These are phyloP conservation scores for Xenopus borealis DNA, from an alignment of 2,113 vertebrate genomes.

Conservation along the genomic window DNA sequence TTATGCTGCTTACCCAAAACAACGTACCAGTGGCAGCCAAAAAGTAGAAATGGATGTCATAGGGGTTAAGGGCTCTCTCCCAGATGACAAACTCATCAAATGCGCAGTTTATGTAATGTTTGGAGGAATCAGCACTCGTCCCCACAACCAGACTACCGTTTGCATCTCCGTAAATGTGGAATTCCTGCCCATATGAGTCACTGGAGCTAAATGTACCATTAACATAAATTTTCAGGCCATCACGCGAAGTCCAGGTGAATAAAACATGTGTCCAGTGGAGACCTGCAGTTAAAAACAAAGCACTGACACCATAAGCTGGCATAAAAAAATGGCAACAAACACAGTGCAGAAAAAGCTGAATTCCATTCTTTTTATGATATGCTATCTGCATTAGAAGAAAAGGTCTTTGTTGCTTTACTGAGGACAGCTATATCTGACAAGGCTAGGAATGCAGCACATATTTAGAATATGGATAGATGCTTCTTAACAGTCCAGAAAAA, in stretches of 20 bases:
- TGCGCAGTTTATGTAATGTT: constrained; percentile 66
- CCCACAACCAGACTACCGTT: constrained; percentile 68
- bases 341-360: background rate
- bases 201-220: constrained; percentile 78
- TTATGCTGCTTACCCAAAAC: constrained; percentile 38
- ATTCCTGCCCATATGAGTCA: constrained; percentile 66
- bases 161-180: constrained; percentile 71
- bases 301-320: background rate
- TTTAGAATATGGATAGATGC: too few relatives aligned
- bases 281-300: constrained; percentile 60
- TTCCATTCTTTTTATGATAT: too few relatives aligned
- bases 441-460: too few relatives aligned
- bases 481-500: too few relatives aligned
- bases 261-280: constrained; percentile 90
- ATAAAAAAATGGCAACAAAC: too few relatives aligned
- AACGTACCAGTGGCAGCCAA: constrained; percentile 78
- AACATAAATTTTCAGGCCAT: constrained; percentile 86
- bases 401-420: too few relatives aligned
- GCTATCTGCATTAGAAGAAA: too few relatives aligned
- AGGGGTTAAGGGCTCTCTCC: constrained; percentile 79
- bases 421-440: too few relatives aligned
- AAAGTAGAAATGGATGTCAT: constrained; percentile 81
- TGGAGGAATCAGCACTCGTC: constrained; percentile 54
- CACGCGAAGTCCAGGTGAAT: constrained; percentile 83
- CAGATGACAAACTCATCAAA: constrained; percentile 96